Evolutionary conservation across 1,140 invertebrate species (phyloP), one percentile per base, ranked within the genome.

Genomic region (Pantala flavescens): DNA sequence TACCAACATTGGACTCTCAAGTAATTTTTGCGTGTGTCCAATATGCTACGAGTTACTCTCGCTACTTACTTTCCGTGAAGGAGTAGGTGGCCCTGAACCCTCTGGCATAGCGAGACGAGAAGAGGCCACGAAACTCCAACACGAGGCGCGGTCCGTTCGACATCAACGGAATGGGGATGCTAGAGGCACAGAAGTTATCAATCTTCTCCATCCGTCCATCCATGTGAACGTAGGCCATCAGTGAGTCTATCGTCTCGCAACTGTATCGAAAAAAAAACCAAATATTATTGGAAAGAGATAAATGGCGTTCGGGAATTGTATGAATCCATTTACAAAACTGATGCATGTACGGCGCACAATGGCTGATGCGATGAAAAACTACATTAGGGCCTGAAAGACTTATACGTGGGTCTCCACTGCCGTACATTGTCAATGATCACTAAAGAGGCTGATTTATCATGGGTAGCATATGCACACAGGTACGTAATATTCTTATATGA

Each of bases 41-140:
- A n/a, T n/a, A n/a, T n/a, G n/a, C n/a, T n/a, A n/a, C n/a, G n/a
- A n/a, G n/a, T 36, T 21, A 14, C 12, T 3, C 12, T 78, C 78
- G 76, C 78, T 74, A 87, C 89, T 90, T 86, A 96, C 95, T 94
- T 87, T 93, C 92, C 21, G 91, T 89, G 83, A 96, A 97, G 76
- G 87, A 88, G 83, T 94, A 97, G 23, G 88, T 89, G 70, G 94
- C 93, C 81, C 91, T 90, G 83, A 97, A 97, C 75, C 94, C 94
- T 80, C 88, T 87, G 43, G 89, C 85, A 79, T 89, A 85, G 80
- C 90, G 84, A n/a, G 91, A 89, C 55, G 89, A 88, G 73, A 86
- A 83, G 24, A 88, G 83, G 36, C 92, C 93, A 23, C 89, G 84
- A 81, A 96, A 95, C 83, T 95, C 92, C 16, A 97, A 83, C 77